Conservation (phyloP, 2,888 invertebrate genomes). For the Aleiodes testaceus region DNA sequence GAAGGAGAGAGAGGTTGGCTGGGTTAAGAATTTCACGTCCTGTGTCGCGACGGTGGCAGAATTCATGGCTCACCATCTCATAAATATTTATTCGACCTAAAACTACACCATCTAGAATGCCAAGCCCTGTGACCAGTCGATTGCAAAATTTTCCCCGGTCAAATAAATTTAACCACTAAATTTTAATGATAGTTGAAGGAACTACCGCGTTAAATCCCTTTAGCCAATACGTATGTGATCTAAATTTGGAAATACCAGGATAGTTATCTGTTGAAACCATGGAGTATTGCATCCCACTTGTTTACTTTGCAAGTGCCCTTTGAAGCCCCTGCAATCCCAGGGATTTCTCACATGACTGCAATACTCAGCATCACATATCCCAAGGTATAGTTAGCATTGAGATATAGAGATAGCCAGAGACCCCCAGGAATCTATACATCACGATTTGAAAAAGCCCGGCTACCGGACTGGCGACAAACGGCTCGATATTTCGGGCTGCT, state of each 20-base stretch:
- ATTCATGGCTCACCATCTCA: slow-evolving; percentile 48
- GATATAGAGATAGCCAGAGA: not conserved
- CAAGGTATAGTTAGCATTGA: too few relatives aligned
- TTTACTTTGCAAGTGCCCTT: slow-evolving; percentile 15
- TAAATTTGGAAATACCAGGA: slow-evolving; percentile 6
- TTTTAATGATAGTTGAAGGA: slow-evolving; percentile 1
- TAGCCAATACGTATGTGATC: not conserved
- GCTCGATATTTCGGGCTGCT: slow-evolving; percentile 72
- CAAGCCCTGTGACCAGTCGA: not conserved
- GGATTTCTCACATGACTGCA: slow-evolving; percentile 29
- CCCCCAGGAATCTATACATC: slow-evolving; percentile 23
- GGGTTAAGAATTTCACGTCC: slow-evolving; percentile 19
- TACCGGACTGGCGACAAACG: slow-evolving; percentile 45
- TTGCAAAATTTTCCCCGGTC: not conserved
- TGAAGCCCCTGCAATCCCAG: slow-evolving; percentile 24
- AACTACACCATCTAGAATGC: slow-evolving; percentile 1
- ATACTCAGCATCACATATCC: slow-evolving; percentile 17
- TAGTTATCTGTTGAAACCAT: slow-evolving; percentile 3
- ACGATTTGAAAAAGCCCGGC: slow-evolving; percentile 21
- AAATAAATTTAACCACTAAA: slow-evolving; percentile 3
- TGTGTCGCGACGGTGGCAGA: slow-evolving; percentile 34
- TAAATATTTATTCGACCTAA: slow-evolving; percentile 49
- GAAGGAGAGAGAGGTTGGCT: slow-evolving; percentile 27
- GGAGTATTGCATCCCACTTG: not conserved
- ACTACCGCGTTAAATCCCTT: not conserved